A percentile compares a stretch with the other conserved stretches of the same genome.
These are phyloP conservation scores for Amphipoea lucens DNA, from an alignment of 2,888 invertebrate genomes.

Conservation along the genomic window DNA sequence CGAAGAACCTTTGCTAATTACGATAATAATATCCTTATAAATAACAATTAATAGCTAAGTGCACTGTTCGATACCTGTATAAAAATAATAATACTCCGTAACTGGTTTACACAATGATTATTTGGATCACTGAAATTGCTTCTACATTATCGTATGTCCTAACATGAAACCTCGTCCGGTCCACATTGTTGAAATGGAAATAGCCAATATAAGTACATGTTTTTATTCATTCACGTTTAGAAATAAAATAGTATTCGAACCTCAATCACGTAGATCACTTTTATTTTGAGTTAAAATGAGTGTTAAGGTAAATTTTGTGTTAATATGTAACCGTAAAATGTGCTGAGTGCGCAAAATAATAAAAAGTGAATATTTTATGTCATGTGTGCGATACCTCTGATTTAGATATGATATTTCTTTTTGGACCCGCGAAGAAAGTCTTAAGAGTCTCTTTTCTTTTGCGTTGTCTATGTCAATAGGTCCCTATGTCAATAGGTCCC, in stretches of 20 bases:
- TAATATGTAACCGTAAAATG: neutral
- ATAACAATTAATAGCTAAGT: conserved; percentile 13
- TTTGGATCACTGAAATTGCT: conserved; percentile 76
- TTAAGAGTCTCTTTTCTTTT: neutral
- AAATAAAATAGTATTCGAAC: conserved; percentile 66
- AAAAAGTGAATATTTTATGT: neutral
- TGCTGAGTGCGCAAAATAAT: neutral
- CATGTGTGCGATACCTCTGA: neutral
- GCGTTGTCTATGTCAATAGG: neutral
- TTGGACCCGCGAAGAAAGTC: neutral
- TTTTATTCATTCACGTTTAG: conserved; percentile 75
- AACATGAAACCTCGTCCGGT: conserved; percentile 74
- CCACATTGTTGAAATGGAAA: conserved; percentile 73
- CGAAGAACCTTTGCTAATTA: neutral
- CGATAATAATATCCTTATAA: conserved; percentile 1
- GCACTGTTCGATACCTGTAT: conserved; percentile 18
- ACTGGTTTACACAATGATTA: conserved; percentile 72
- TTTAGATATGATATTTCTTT: neutral
- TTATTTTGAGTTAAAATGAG: conserved; percentile 65
- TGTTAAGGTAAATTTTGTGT: conserved; percentile 70
- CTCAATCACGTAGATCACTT: conserved; percentile 58
- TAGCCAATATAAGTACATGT: conserved; percentile 74
- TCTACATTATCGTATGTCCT: conserved; percentile 67
- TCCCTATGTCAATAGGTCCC: neutral
- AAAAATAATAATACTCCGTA: conserved; percentile 41